These are phyloP conservation scores for Todiramphus saurophagus DNA, from an alignment of 2,113 vertebrate species.

Conservation along the genomic window DNA sequence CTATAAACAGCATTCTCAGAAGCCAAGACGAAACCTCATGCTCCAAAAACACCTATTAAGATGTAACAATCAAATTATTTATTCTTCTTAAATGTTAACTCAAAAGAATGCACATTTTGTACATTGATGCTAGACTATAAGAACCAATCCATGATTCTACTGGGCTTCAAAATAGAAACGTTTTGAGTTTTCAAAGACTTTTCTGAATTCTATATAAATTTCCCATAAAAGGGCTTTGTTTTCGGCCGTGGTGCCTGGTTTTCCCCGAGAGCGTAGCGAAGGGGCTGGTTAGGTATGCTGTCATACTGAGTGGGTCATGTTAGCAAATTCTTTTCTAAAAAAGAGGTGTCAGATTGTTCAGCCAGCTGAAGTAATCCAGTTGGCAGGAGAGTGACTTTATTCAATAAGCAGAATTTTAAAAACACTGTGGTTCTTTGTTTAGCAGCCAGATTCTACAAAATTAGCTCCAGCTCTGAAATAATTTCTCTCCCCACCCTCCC, in stretches of 20 bases:
- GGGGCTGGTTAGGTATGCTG: not conserved
- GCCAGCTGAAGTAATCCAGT: conserved; percentile 19
- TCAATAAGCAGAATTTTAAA: conserved; percentile 39
- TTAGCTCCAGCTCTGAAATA: not conserved
- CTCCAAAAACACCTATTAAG: not conserved
- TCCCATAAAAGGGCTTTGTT: not conserved
- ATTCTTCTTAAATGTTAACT: not conserved
- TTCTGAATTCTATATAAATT: not conserved
- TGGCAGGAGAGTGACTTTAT: conserved; percentile 15
- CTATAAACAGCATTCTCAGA: not conserved
- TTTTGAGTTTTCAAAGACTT: not conserved
- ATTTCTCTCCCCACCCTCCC: not conserved
- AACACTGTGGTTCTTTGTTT: conserved; percentile 6
- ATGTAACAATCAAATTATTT: not conserved
- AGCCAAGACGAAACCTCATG: not conserved
- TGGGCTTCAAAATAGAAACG: not conserved
- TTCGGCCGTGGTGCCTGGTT: not conserved
- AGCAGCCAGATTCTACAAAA: conserved; percentile 1
- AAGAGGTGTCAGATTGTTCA: conserved; percentile 27
- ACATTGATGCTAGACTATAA: not conserved
- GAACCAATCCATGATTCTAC: not conserved
- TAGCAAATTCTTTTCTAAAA: not conserved
- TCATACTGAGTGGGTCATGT: not conserved
- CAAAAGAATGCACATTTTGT: not conserved
- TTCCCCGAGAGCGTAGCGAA: not conserved